Base-by-base conservation (phyloP, 2,888 invertebrate species). In the Antheraea assamensis region DNA sequence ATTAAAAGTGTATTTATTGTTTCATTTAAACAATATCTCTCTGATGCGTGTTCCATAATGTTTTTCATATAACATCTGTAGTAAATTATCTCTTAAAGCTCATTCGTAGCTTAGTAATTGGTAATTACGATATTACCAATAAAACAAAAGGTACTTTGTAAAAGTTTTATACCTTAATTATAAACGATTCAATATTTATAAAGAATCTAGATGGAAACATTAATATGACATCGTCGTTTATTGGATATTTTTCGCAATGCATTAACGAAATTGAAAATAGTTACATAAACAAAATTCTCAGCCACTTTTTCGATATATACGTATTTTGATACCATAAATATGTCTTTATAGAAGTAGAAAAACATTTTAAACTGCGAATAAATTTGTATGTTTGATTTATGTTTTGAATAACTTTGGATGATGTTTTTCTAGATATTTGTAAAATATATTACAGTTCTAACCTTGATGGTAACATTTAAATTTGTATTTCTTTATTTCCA, bases 301-400 rank as follows among this genome's bases (percentile, higher is more conserved):
- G n/a, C 24, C 21, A 24, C 58, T n/a, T 10, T 13, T 68, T 31
- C 68, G 15, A 58, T 71, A 68, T n/a, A n/a, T 68, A 27, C 52
- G 49, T 68, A 49, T 68, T 68, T 19, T 31, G 52, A 68, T 72
- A 72, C 30, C 49, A 24, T 68, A 68, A 68, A 68, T 68, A 72
- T 72, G 68, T 68, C 68, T 72, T 68, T 42, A 68, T 72, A 72
- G 31, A 68, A 31, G 52, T 30, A n/a, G n/a, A 68, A 35, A 68
- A 68, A 24, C 68, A 35, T 68, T 68, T 35, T 68, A 68, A 68
- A 31, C 35, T 68, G 35, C 21, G 35, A 35, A 68, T 68, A 31
- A 35, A 68, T 68, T 35, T 21, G 68, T 13, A 68, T n/a, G 1
- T 35, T 35, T 68, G 68, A 68, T 68, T 68, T 68, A 68, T 68